A percentile compares a stretch with the other conserved stretches of the same genome.
These are phyloP conservation scores for Lutjanus erythropterus DNA, from an alignment of 2,113 vertebrate genomes.

Conservation along the genomic window DNA sequence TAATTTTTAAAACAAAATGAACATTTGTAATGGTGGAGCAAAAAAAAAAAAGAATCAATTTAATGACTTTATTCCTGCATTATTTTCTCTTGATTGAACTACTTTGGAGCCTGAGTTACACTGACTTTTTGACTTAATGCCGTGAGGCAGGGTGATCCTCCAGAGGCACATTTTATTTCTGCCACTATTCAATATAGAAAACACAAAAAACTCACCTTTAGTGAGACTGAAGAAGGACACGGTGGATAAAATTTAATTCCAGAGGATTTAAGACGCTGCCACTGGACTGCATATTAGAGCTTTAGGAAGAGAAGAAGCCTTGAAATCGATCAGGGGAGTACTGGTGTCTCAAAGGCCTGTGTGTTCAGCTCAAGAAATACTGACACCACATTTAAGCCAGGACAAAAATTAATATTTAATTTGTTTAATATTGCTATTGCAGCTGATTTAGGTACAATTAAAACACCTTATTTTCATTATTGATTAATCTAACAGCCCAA, in stretches of 20 bases:
- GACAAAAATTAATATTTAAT: not conserved
- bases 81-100: conserved; percentile 32
- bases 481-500: not conserved
- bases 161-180: conserved; percentile 29
- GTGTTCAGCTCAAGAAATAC: conserved; percentile 6
- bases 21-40: not conserved
- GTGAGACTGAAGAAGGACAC: conserved; percentile 22
- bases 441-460: not conserved
- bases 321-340: conserved; percentile 24
- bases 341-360: not conserved
- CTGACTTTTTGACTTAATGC: conserved; percentile 35
- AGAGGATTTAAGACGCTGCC: conserved; percentile 19
- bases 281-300: not conserved
- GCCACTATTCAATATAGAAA: conserved; percentile 31
- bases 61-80: not conserved
- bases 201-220: conserved; percentile 18
- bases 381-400: not conserved
- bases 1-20: conserved; percentile 2
- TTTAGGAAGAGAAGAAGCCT: conserved; percentile 2
- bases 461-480: not conserved
- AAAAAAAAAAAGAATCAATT: conserved; percentile 10
- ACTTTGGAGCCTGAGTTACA: conserved; percentile 28
- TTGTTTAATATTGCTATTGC: not conserved
- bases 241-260: conserved; percentile 45
- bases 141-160: conserved; percentile 26